Evolutionary conservation across 1,140 invertebrate species (phyloP).

Genomic region (Aphelinus certus): DNA sequence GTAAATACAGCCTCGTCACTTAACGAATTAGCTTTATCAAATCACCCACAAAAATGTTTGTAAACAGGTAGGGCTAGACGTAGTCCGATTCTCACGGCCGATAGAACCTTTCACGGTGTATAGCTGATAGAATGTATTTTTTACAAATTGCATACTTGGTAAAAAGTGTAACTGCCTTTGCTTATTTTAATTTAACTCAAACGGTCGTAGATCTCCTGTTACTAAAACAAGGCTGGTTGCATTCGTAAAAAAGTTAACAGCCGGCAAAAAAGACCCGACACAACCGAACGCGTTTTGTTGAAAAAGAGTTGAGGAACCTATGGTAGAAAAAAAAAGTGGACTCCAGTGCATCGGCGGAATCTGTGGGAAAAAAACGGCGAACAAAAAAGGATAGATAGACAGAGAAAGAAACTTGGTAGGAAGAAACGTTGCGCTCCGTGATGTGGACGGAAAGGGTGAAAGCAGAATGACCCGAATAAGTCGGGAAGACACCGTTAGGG

Average conservation of each 20-base stretch:
- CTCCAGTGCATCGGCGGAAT: constrained; percentile 17
- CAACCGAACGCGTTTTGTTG: constrained; percentile 44
- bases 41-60: neutral
- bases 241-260: constrained; percentile 43
- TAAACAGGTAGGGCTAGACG: constrained; percentile 4
- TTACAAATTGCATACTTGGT: neutral
- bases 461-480: constrained; percentile 50
- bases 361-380: constrained; percentile 40
- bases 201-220: neutral
- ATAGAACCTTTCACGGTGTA: neutral
- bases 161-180: constrained; percentile 5
- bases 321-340: constrained; percentile 7
- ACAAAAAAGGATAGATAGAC: constrained; percentile 1
- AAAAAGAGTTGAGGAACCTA: constrained; percentile 38
- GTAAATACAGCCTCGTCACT: neutral
- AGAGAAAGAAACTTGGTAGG: constrained; percentile 25
- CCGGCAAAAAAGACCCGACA: constrained; percentile 42
- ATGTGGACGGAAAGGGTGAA: constrained; percentile 39
- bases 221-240: neutral
- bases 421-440: constrained; percentile 26
- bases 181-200: constrained; percentile 20
- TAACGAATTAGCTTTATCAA: neutral
- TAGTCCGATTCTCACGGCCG: constrained; percentile 5
- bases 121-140: neutral
- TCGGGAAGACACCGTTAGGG: constrained; percentile 52